phyloP scores from a whole-genome alignment of 2,888 invertebrate genomes.

The Leptinotarsa juncta region DNA sequence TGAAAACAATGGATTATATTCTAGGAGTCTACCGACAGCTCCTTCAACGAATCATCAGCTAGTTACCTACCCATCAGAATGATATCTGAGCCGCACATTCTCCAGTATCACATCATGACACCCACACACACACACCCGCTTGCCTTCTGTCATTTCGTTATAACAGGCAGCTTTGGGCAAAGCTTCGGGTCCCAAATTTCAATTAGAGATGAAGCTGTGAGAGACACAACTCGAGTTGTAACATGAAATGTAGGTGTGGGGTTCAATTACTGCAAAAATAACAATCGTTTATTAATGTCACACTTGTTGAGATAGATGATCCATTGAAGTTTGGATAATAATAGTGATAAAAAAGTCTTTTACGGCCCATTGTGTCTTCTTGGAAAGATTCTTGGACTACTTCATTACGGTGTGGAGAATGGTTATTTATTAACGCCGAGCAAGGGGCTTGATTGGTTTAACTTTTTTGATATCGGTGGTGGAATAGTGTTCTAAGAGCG shows the following conservation, averaged over 20 bases:
- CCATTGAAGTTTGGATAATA: no score
- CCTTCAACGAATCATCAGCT: background rate
- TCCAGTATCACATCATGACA: background rate
- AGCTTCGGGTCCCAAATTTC: background rate
- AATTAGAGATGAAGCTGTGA: background rate
- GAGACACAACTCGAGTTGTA: background rate
- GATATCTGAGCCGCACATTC: background rate
- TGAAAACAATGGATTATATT: no score
- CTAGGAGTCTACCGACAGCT: background rate
- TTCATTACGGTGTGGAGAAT: no score
- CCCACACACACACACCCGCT: background rate
- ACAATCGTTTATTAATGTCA: background rate
- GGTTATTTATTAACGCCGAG: no score
- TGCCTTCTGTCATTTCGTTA: background rate
- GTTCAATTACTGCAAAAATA: background rate
- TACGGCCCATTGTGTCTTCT: no score
- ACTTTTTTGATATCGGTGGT: no score
- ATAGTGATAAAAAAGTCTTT: no score
- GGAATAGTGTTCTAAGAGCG: no score
- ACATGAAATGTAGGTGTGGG: background rate
- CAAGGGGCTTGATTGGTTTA: no score
- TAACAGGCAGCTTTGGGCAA: constrained; percentile 1
- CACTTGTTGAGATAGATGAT: background rate
- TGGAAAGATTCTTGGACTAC: no score
- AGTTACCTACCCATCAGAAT: background rate